Evolutionary conservation across 2,797 vertebrate genomes (phyloP).

Genomic region (Champsocephalus esox): DNA sequence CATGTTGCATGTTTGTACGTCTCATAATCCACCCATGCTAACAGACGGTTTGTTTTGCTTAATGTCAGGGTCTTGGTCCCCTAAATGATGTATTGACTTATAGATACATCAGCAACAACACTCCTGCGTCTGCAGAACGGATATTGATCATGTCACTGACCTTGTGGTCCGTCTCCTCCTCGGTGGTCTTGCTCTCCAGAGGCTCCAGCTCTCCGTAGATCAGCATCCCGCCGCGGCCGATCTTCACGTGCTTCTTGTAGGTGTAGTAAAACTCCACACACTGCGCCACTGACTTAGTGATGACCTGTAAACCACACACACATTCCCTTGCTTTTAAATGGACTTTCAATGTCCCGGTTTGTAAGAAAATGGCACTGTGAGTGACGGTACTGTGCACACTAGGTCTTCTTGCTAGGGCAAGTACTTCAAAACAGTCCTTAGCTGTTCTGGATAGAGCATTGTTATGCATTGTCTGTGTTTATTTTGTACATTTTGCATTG

Average conservation of each 20-base stretch:
- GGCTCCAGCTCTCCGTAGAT: conserved; percentile 90
- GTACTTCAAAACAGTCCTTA: neutral
- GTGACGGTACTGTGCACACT: no score
- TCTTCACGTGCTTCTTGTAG: conserved; percentile 97
- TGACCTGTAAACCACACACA: conserved; percentile 83
- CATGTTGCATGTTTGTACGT: no score
- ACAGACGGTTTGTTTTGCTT: neutral
- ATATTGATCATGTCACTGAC: conserved; percentile 70
- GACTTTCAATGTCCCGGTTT: no score
- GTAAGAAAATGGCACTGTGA: no score
- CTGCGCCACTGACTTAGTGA: conserved; percentile 94
- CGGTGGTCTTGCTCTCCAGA: conserved; percentile 82
- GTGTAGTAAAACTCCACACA: conserved; percentile 99
- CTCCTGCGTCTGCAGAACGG: neutral
- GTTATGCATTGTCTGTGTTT: neutral
- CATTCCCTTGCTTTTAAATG: neutral
- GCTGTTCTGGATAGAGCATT: neutral
- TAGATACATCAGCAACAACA: neutral
- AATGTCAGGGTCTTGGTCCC: neutral
- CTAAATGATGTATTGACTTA: neutral
- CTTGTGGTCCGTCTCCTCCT: conserved; percentile 92
- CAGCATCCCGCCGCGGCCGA: conserved; percentile 92
- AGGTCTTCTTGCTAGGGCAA: no score
- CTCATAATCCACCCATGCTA: no score
- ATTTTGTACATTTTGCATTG: neutral